Percentiles rank a stretch among this genome's conserved stretches.
Evolutionary conservation across 2,888 invertebrate genomes (phyloP).

Genomic region (Sycophila texana): DNA sequence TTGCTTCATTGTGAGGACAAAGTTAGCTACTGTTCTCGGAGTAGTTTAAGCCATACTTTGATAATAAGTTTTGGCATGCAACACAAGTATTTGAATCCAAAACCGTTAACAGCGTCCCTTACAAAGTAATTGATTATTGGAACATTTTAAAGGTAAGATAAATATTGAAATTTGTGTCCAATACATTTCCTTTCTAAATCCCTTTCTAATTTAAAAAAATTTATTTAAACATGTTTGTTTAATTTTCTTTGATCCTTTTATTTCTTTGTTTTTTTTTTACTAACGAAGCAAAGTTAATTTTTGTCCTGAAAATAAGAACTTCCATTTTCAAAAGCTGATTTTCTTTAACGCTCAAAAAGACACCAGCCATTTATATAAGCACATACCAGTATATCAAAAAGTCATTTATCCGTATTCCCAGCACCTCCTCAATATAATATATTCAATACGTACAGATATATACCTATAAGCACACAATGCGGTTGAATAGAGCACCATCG

Average conservation of each 20-base stretch:
- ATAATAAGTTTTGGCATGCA: slow-evolving; percentile 1
- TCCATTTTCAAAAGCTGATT: not conserved
- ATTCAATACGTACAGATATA: not conserved
- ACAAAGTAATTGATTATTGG: not conserved
- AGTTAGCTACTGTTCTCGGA: slow-evolving; percentile 25
- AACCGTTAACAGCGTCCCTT: slow-evolving; percentile 6
- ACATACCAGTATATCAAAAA: slow-evolving; percentile 21
- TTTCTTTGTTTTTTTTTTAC: too few relatives aligned
- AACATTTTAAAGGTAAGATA: too few relatives aligned
- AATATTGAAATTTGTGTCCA: too few relatives aligned
- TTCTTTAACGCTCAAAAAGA: not conserved
- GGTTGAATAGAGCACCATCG: slow-evolving; percentile 9
- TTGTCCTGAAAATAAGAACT: too few relatives aligned
- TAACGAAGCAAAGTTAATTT: too few relatives aligned
- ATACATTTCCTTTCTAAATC: not conserved
- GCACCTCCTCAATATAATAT: not conserved
- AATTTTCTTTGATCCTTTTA: too few relatives aligned
- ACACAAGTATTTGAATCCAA: not conserved
- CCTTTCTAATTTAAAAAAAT: too few relatives aligned
- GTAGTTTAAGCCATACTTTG: slow-evolving; percentile 25
- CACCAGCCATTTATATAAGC: not conserved
- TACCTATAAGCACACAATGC: not conserved
- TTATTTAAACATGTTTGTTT: too few relatives aligned
- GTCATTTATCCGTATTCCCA: slow-evolving; percentile 5
- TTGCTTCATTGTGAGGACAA: slow-evolving; percentile 18